Base-by-base conservation (phyloP, 2,797 vertebrate species). In the Poecilia picta region DNA sequence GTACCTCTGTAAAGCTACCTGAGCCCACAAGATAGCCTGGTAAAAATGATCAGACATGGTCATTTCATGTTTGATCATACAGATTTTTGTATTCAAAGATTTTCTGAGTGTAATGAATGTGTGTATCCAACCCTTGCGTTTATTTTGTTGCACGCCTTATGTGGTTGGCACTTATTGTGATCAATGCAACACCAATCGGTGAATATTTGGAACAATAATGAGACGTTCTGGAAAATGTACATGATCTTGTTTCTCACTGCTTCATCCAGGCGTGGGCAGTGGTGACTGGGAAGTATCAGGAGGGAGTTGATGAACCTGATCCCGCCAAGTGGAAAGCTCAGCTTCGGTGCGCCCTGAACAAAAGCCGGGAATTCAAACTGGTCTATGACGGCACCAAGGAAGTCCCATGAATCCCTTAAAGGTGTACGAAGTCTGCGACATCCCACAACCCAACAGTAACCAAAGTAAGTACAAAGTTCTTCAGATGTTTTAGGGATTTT, bases 241-340 rank as follows among this genome's bases (percentile, higher is more conserved):
- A 53, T 49, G 78, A 83, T 41, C 33, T 68, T 7, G 33, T 20
- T 0, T 43, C 16, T 85, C n/a, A 72, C 88, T 85, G 46, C 79
- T 62, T 89, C 41, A 88, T 90, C 64, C 92, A 99, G 98, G 98
- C 98, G 0, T 99, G 98, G 98, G 98, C 98, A 0, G 97, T 99
- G 91, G 98, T 99, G 93, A 99, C 98, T 0, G 98, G 98, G 20
- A 99, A 99, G 93, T 99, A 98, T 93, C 98, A 98, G 88, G 98
- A 99, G 87, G 98, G 98, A 20, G 95, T 97, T 0, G 98, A 99
- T 18, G 98, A 99, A 82, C 98, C 98, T 0, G 98, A 99, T 93
- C 98, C 98, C 0, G 97, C 98, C 0, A 99, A 99, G 89, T 99
- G 98, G 98, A 99, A 99, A 91, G 98, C 98, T 36, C 98, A 99